Percentiles rank a stretch among this genome's conserved stretches.
Evolutionary conservation across 92 coral and sea anemone genomes (phyloP).

Genomic region (Pocillopora meandrina): DNA sequence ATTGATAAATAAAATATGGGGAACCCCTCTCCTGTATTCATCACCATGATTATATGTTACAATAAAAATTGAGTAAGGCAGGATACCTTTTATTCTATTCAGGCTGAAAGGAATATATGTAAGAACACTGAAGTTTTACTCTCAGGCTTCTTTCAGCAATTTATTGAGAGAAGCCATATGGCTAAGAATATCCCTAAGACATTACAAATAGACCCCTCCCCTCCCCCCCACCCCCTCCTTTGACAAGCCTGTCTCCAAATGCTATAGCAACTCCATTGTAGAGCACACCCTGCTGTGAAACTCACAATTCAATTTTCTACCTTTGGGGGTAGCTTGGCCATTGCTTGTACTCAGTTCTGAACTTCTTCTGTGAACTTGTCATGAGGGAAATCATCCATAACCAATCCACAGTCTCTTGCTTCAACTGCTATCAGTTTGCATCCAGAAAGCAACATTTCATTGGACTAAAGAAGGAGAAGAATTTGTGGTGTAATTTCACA

Average conservation of each 20-base stretch:
- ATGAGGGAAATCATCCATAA: conserved; percentile 84
- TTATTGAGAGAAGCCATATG: too few species aligned
- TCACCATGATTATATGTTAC: too few species aligned
- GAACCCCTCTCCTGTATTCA: too few species aligned
- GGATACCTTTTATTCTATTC: too few species aligned
- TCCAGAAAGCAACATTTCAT: conserved; percentile 89
- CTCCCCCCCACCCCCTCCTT: neutral
- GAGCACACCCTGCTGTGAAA: neutral
- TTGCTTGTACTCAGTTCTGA: conserved; percentile 60
- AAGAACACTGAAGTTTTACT: too few species aligned
- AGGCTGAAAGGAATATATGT: too few species aligned
- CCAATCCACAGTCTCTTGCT: conserved; percentile 74
- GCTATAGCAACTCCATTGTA: neutral
- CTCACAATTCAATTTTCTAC: conserved; percentile 27
- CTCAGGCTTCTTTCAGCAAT: too few species aligned
- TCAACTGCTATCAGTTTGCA: conserved; percentile 86
- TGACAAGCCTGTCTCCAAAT: neutral
- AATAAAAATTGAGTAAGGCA: too few species aligned
- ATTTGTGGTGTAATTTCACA: too few species aligned
- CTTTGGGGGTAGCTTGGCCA: conserved; percentile 88
- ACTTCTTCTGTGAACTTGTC: conserved; percentile 77
- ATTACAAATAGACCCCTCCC: neutral
- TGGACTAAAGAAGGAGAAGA: conserved; percentile 58
- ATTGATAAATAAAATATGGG: too few species aligned
- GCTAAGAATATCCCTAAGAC: too few species aligned